Evolutionary conservation across 2,888 invertebrate genomes (phyloP), one percentile per base, ranked within the genome.

Genomic region (Drosophila pegasa): DNA sequence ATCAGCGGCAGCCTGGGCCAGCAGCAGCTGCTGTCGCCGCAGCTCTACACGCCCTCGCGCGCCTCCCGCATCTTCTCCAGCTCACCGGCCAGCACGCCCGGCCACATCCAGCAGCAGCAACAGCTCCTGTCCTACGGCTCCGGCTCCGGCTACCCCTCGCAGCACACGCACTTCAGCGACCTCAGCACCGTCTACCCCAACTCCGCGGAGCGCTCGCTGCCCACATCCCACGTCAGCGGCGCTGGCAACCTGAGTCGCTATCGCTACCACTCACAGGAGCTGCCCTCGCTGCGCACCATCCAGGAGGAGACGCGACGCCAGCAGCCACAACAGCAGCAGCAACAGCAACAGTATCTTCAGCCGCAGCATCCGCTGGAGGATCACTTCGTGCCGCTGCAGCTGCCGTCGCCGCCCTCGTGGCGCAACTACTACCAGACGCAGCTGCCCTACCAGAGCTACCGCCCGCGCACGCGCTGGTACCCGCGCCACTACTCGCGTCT

Each of bases 151-250:
- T 67, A 69, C 16, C 64, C 80, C 0, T 50, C 51, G 20, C 70
- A 83, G 18, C 80, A 83, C 25, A 76, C 83, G 2, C 96, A 97
- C 93, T 96, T 96, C 88, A 96, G 96, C 90, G 97, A 97, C 92
- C 94, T 97, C 85, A 97, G 97, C 93, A 97, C 97, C 43, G 97
- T 97, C 67, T 94, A 95, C 88, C 95, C 96, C 45, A 96, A 96
- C 84, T 96, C 96, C 20, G 96, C 94, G 9, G 97, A 96, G 87
- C 94, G 96, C 55, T 96, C 97, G 1, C 95, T 95, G 90, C 96
- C 96, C 37, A 95, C 95, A 29, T 95, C 78, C 2, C 63, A 70
- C 33, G 16, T 95, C 43, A 95, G 96, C 9, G 96, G 96, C 47
- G 95, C 95, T 18, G 90, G 90, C 8, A 91, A 90, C 60, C 61